These are phyloP conservation scores for Pogonocherus hispidulus DNA, from an alignment of 2,888 invertebrate genomes.

Conservation along the genomic window DNA sequence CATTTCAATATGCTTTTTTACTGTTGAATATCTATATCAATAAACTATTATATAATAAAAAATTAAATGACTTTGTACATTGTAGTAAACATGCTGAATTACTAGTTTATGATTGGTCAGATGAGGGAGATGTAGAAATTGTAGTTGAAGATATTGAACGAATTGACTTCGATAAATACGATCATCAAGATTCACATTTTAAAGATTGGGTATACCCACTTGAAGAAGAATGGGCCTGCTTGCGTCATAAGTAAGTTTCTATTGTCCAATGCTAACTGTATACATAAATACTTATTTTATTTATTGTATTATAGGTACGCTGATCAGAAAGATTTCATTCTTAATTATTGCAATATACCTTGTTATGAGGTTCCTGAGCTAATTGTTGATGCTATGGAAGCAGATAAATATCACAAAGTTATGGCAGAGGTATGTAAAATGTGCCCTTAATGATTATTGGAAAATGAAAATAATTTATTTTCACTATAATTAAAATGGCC, in stretches of 20 bases:
- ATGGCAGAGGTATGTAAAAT: slow-evolving; percentile 68
- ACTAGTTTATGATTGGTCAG: slow-evolving; percentile 91
- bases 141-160: slow-evolving; percentile 92
- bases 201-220: slow-evolving; percentile 81
- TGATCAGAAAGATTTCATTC: slow-evolving; percentile 72
- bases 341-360: slow-evolving; percentile 76
- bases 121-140: slow-evolving; percentile 84
- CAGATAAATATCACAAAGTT: slow-evolving; percentile 62
- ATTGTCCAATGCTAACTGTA: neutral
- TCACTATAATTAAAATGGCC: neutral
- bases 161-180: slow-evolving; percentile 77
- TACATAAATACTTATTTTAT: neutral
- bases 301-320: slow-evolving; percentile 69
- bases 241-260: slow-evolving; percentile 68
- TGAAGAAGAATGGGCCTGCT: slow-evolving; percentile 76
- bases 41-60: too few relatives aligned
- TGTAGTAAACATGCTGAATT: slow-evolving; percentile 80
- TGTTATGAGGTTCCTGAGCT: slow-evolving; percentile 80
- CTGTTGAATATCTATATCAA: neutral
- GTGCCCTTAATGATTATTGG: too few relatives aligned
- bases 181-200: slow-evolving; percentile 77
- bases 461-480: neutral
- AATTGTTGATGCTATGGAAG: slow-evolving; percentile 74
- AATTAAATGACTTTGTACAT: slow-evolving; percentile 27
- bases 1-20: too few relatives aligned